These are phyloP conservation scores for Onychorhynchus coronatus DNA, from an alignment of 2,113 vertebrate species.

Conservation along the genomic window DNA sequence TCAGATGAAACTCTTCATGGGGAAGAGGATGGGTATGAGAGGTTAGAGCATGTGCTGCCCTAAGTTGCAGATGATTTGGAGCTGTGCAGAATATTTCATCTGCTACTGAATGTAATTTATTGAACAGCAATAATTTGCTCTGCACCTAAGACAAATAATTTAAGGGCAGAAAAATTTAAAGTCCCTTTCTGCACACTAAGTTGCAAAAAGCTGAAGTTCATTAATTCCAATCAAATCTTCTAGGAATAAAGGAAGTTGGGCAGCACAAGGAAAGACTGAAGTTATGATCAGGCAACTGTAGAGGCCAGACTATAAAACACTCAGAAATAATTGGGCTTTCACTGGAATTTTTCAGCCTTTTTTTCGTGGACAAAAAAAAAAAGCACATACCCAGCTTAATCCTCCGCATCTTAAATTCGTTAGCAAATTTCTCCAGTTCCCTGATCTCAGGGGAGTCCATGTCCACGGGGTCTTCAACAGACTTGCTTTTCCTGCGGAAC, in stretches of 20 bases:
- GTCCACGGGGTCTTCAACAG: conserved; percentile 83
- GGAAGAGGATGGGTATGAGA: neutral
- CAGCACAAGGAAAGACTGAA: neutral
- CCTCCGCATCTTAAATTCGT: conserved; percentile 94
- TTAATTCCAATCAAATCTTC: neutral
- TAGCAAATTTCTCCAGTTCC: conserved; percentile 96
- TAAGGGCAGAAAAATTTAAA: neutral
- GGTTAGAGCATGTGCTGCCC: neutral
- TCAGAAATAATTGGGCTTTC: neutral
- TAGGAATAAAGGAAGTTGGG: neutral
- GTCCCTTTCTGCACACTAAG: neutral
- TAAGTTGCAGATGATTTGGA: neutral
- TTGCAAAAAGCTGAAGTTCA: neutral
- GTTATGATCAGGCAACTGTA: neutral
- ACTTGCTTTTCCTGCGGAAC: conserved; percentile 83
- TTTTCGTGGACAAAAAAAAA: fast-evolving
- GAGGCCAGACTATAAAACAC: neutral
- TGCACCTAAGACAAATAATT: neutral
- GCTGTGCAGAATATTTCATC: neutral
- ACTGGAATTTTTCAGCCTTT: neutral
- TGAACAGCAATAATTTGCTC: neutral
- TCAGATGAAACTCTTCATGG: neutral
- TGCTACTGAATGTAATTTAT: neutral
- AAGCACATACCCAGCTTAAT: conserved; percentile 91
- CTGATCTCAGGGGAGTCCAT: conserved; percentile 96